Base-by-base conservation (phyloP, 2,888 invertebrate species). In the Euplexia lucipara region DNA sequence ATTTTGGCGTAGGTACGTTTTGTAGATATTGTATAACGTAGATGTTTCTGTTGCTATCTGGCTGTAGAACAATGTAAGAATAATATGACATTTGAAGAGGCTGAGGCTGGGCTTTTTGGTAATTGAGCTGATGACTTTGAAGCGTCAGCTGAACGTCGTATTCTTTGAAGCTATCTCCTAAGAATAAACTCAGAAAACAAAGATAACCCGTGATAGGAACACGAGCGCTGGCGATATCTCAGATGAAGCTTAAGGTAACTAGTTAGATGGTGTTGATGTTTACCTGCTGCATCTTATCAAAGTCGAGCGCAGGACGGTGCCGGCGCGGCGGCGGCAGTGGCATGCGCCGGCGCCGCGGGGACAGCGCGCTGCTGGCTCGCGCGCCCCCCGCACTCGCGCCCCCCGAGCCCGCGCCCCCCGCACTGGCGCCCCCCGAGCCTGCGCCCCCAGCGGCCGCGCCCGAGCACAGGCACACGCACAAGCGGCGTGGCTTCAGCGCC, bases 221-320 rank as follows among this genome's bases (percentile, higher is more conserved):
- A n/a, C n/a, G n/a, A 26, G 26, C 5, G 5, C 26, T 26, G 5
- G 26, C 3, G 26, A 5, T 26, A 26, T 26, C 2, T 26, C 26
- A 2, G 5, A 26, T 26, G 18, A 8, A 16, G 39, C 16, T 0
- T 2, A 8, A 16, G 6, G 7, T 39, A 39, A n/a, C 7, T 5
- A 5, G 0, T 8, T 16, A 5, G 8, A 3, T n/a, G 8, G 22
- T 6, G 10, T 9, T 32, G 61, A 16, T 61, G 14, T 39, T 0
- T 95, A 98, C 98, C 97, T 98, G 98, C 96, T 98, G 98, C 98
- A 99, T 99, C 96, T 99, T 99, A 93, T 99, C 99, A 91, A 99
- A 98, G 96, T 99, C 98, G 88, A 99, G 96, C 93, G 98, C 98
- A 80, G 99, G 99, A 89, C 98, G 96, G 91, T 97, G 97, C 26